Evolutionary conservation across 1,140 invertebrate species (phyloP).

Genomic region (Aphis craccivora): DNA sequence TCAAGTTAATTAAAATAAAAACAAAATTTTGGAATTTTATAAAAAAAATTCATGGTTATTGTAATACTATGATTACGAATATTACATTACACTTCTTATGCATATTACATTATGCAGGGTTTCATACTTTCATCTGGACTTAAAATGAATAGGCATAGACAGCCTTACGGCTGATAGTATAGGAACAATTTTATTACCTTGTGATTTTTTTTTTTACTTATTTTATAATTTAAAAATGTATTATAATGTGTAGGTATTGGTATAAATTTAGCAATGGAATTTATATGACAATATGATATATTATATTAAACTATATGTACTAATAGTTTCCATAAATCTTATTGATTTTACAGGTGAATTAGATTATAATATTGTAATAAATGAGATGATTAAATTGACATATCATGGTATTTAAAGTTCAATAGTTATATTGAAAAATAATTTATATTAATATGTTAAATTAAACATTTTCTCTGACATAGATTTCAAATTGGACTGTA

Average conservation of each 20-base stretch:
- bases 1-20: not conserved
- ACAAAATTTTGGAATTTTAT: not conserved
- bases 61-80: not conserved
- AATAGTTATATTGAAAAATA: not conserved
- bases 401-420: not conserved
- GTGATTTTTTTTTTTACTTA: not conserved
- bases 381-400: not conserved
- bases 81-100: not conserved
- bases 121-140: not conserved
- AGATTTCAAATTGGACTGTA: not conserved
- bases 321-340: not conserved
- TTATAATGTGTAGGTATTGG: not conserved
- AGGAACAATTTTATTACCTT: not conserved
- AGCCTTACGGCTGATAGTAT: not conserved
- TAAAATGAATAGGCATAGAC: not conserved
- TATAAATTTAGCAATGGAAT: not conserved
- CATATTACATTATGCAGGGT: not conserved
- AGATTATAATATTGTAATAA: not conserved
- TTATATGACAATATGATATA: not conserved
- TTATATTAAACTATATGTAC: not conserved
- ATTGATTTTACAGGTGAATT: not conserved
- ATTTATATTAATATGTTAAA: not conserved
- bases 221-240: not conserved
- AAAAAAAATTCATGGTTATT: not conserved
- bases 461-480: not conserved